These are phyloP conservation scores for Chelonus formosanus DNA, from an alignment of 2,888 invertebrate genomes.

Conservation along the genomic window DNA sequence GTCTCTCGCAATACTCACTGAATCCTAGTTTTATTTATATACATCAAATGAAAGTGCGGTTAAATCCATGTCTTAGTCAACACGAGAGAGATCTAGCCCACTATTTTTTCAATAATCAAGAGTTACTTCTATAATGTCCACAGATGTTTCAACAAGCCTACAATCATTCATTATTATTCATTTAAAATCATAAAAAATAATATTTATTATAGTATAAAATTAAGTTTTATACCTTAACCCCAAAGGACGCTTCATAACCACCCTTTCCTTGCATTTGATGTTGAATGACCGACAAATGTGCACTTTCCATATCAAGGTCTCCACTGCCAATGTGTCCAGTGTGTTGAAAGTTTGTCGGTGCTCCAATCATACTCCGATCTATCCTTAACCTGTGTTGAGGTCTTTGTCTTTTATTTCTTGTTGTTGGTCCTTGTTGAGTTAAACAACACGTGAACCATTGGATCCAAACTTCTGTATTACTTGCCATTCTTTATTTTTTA, in stretches of 20 bases:
- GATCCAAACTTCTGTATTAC: slow-evolving; percentile 85
- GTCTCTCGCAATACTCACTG: background rate
- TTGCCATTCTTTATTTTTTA: slow-evolving; percentile 68
- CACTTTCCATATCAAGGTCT: slow-evolving; percentile 85
- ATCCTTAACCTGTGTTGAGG: slow-evolving; percentile 75
- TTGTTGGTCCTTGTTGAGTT: slow-evolving; percentile 80
- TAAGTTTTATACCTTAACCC: slow-evolving; percentile 66
- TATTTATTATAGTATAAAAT: no score
- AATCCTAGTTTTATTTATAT: slow-evolving; percentile 10
- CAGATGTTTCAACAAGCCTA: background rate
- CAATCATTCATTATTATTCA: background rate
- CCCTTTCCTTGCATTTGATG: slow-evolving; percentile 97
- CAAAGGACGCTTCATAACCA: slow-evolving; percentile 82
- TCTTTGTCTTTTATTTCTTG: slow-evolving; percentile 60
- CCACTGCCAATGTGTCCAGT: slow-evolving; percentile 91
- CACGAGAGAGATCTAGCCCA: slow-evolving; percentile 14
- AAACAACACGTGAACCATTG: slow-evolving; percentile 94
- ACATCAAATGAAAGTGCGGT: slow-evolving; percentile 2
- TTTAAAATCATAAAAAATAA: background rate
- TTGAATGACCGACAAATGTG: slow-evolving; percentile 86
- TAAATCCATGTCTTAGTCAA: slow-evolving; percentile 2
- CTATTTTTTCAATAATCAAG: slow-evolving; percentile 5
- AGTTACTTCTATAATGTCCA: no score
- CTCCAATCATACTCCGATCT: slow-evolving; percentile 94
- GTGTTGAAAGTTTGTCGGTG: slow-evolving; percentile 95